A percentile compares a stretch with the other conserved stretches of the same genome.
These are phyloP conservation scores for Drosophila novamexicana DNA, from an alignment of 1,140 invertebrate genomes.

Conservation along the genomic window DNA sequence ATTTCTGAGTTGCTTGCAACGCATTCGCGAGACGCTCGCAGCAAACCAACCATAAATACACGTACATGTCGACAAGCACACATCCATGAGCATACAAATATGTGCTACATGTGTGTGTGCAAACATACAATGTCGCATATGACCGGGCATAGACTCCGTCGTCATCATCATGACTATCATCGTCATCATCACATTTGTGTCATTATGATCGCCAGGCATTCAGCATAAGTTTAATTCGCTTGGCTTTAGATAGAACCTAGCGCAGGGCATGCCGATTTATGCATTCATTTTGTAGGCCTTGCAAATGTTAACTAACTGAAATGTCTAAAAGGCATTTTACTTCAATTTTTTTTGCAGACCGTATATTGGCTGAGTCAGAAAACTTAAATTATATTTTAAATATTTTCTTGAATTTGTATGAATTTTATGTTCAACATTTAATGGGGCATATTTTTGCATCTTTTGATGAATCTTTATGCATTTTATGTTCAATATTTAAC, in stretches of 20 bases:
- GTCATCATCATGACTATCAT: conserved; percentile 31
- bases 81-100: not conserved
- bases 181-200: conserved; percentile 14
- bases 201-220: conserved; percentile 1
- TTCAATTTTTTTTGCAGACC: too few relatives aligned
- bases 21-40: conserved; percentile 16
- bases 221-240: conserved; percentile 36
- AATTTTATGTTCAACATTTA: too few relatives aligned
- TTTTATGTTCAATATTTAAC: too few relatives aligned
- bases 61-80: not conserved
- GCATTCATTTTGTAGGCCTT: not conserved
- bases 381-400: too few relatives aligned
- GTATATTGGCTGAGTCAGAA: too few relatives aligned
- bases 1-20: conserved; percentile 29
- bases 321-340: too few relatives aligned
- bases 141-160: conserved; percentile 31
- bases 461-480: too few relatives aligned
- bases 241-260: not conserved
- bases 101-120: not conserved
- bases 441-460: too few relatives aligned
- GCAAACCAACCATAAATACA: conserved; percentile 28
- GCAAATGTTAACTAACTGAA: not conserved
- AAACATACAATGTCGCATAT: conserved; percentile 43
- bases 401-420: too few relatives aligned
- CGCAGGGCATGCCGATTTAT: not conserved